Evolutionary conservation across 2,113 vertebrate species (phyloP), one percentile per base, ranked within the genome.

Genomic region (Motacilla tschutschensis): DNA sequence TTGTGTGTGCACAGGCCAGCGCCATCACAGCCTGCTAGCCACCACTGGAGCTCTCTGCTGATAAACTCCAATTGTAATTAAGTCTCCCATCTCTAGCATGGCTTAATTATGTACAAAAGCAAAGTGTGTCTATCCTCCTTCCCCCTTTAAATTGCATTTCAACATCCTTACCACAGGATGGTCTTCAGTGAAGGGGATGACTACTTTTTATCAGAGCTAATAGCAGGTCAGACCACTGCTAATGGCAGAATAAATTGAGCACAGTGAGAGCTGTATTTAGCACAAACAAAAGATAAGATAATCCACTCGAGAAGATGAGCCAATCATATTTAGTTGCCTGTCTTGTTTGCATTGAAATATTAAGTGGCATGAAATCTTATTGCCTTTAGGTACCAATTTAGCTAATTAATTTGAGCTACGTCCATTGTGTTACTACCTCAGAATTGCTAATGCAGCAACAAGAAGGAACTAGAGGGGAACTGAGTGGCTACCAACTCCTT

Each of bases 381-480:
- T 59, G 53, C 41, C 70, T 91, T 63, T 75, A 87, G 80, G 83
- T 80, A 88, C 67, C 67, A 86, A 92, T 88, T 92, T 85, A 89
- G 47, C 55, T 93, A 93, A 92, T 94, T 92, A 90, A 95, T 76
- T 22, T 88, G 80, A 92, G 70, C 43, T 86, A 48, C 19, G 70
- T 67, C 88, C 82, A 66, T 14, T 55, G 64, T 46, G 64, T 63
- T 63, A 84, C 77, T 91, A 79, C 59, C 65, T 71, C 77, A 63
- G 95, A 90, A 92, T 83, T 80, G 53, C 50, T 79, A 92, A 88
- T 64, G 76, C 48, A 89, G 70, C 26, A 58, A 48, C 8, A 41
- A 55, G 66, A 73, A 80, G 57, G 55, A 59, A 19, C 33, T 40
- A 46, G 24, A 60, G 65, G 16, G 75, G 73, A 81, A 65, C 3